phyloP scores from a whole-genome alignment of 2,888 invertebrate species.

The Artemia sinica region DNA sequence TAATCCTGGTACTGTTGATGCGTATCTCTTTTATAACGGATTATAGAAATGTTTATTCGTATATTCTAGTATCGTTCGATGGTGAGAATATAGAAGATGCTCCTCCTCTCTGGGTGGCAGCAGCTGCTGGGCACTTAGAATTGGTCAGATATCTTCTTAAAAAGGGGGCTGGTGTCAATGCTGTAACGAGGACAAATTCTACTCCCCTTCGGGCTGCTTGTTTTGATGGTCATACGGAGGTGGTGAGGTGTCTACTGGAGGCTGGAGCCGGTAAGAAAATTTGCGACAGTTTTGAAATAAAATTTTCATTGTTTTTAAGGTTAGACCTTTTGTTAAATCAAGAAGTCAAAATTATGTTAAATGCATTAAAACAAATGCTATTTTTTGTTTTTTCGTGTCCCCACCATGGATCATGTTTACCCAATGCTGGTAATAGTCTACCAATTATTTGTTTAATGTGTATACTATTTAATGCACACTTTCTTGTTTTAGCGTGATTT shows the following conservation, averaged over 20 bases:
- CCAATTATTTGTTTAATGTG: too few relatives aligned
- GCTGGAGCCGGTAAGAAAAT: conserved; percentile 57
- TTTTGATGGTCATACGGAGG: conserved; percentile 87
- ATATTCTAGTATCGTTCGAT: conserved; percentile 65
- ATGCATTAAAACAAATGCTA: too few relatives aligned
- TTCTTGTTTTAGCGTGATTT: too few relatives aligned
- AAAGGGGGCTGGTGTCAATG: conserved; percentile 77
- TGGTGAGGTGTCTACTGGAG: conserved; percentile 77
- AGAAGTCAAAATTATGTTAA: too few relatives aligned
- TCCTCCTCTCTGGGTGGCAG: conserved; percentile 91
- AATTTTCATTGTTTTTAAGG: too few relatives aligned
- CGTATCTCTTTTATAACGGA: too few relatives aligned
- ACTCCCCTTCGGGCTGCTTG: conserved; percentile 88
- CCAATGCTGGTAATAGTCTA: too few relatives aligned
- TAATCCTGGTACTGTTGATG: too few relatives aligned
- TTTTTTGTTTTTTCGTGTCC: too few relatives aligned
- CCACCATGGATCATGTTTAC: too few relatives aligned
- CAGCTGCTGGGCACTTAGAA: conserved; percentile 79
- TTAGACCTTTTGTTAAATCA: not conserved
- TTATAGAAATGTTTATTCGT: conserved; percentile 10
- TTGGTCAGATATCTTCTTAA: conserved; percentile 67
- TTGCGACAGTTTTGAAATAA: too few relatives aligned
- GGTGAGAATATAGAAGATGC: conserved; percentile 93
- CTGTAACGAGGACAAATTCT: conserved; percentile 81
- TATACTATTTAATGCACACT: too few relatives aligned